Conservation (phyloP, 1,140 invertebrate genomes). For the Psix sp. region DNA sequence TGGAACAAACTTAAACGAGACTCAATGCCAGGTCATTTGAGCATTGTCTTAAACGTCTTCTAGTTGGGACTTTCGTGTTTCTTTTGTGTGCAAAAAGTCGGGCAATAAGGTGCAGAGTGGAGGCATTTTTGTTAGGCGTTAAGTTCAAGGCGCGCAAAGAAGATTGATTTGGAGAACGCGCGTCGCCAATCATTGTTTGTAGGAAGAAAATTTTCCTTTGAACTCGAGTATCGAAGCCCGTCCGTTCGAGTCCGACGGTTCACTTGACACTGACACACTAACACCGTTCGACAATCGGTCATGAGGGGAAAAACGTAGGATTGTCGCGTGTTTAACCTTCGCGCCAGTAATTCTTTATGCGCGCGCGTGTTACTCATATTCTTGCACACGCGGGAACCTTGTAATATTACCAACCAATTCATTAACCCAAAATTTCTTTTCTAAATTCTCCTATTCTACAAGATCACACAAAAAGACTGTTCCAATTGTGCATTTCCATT, state of each 20-base stretch:
- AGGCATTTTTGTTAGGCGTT: slow-evolving; percentile 6
- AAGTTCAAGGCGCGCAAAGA: slow-evolving; percentile 11
- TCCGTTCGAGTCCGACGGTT: slow-evolving; percentile 58
- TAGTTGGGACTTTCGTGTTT: background rate
- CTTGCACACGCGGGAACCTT: slow-evolving; percentile 39
- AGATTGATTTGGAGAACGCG: slow-evolving; percentile 21
- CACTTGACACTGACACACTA: slow-evolving; percentile 74
- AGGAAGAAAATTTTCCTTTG: slow-evolving; percentile 61
- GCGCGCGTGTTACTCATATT: slow-evolving; percentile 39
- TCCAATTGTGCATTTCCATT: too few species aligned
- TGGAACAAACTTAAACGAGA: background rate
- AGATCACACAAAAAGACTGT: too few species aligned
- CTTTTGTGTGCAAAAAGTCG: background rate
- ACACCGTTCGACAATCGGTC: slow-evolving; percentile 66
- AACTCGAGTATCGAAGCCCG: slow-evolving; percentile 61
- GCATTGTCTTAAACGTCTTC: background rate
- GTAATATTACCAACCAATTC: slow-evolving; percentile 36
- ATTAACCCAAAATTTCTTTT: slow-evolving; percentile 14
- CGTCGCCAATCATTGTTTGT: slow-evolving; percentile 39
- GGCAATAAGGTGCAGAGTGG: slow-evolving; percentile 2
- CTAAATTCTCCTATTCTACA: too few species aligned
- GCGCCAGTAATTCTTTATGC: slow-evolving; percentile 43
- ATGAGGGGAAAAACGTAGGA: slow-evolving; percentile 54
- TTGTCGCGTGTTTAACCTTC: slow-evolving; percentile 55
- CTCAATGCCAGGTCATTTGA: background rate